Conservation (phyloP, 1,140 invertebrate species). For the Drosophila miranda region DNA sequence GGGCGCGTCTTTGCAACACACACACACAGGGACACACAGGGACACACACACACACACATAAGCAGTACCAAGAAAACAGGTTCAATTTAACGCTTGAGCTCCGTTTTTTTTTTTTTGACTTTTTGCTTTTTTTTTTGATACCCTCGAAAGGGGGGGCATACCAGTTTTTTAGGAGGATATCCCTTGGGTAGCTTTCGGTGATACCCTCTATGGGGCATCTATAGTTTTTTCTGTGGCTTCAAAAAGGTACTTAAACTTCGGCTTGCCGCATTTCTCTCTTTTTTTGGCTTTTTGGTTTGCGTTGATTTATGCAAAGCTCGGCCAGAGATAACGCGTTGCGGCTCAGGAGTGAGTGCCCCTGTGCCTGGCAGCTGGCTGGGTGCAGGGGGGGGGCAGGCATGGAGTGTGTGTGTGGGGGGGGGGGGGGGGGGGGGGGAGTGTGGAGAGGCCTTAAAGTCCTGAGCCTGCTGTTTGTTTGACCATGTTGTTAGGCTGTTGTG, state of each 20-base stretch:
- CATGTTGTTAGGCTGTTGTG: constrained; percentile 49
- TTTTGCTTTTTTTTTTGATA: constrained; percentile 4
- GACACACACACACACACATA: constrained; percentile 5
- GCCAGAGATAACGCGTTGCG: constrained; percentile 69
- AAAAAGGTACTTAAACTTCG: no score
- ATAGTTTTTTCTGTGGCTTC: no score
- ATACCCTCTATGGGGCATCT: no score
- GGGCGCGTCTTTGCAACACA: constrained; percentile 43
- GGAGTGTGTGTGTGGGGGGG: background rate
- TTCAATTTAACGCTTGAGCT: constrained; percentile 77
- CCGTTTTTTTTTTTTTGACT: constrained; percentile 43
- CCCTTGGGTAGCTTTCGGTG: no score
- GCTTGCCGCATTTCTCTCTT: constrained; percentile 15
- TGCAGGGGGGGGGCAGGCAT: background rate
- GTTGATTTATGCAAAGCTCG: constrained; percentile 77
- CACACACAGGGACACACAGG: constrained; percentile 17
- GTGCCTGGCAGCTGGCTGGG: constrained; percentile 40
- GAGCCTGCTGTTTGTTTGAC: constrained; percentile 59
- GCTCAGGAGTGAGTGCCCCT: constrained; percentile 29
- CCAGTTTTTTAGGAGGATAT: no score
- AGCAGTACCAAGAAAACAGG: constrained; percentile 13
- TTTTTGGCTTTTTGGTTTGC: constrained; percentile 29
- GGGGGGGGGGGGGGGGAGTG: background rate
- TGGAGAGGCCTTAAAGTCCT: constrained; percentile 32
- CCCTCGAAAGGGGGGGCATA: no score